Evolutionary conservation across 2,888 invertebrate species (phyloP), one percentile per base, ranked within the genome.

Genomic region (Fragum whitleyi): DNA sequence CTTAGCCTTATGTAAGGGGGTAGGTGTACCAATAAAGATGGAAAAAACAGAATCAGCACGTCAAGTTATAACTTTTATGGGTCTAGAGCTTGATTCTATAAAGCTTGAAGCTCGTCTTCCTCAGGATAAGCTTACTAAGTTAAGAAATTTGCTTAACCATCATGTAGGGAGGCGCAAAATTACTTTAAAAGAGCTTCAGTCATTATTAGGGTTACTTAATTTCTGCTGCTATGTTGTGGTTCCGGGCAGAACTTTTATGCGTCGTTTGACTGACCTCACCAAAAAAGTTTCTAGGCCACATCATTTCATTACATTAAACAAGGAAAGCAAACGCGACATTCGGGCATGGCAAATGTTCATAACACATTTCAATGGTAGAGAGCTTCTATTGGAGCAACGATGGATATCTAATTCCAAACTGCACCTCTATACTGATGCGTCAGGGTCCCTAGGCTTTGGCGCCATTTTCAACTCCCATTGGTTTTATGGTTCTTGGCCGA

Each of bases 11-110:
- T 77, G 77, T 29, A 0, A 26, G 0, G 0, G 23, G 0, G 32
- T 80, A 42, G 76, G 69, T 1, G 68, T 75, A 26, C 85, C 75
- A 1, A 82, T 75, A 14, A 82, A 77, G 72, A 0, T 11, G 2
- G 76, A 72, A 62, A 80, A 82, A 71, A 80, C 61, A 7, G 61
- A 61, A 61, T 6, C 11, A 7, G 61, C 61, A 5, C 5, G 9
- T 6, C 14, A 11, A 1, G 14, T 47, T 42, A 68, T 80, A 0
- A 78, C 71, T 9, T 80, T 80, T 68, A 67, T 78, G 76, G 78
- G 82, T 42, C 21, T 80, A 6, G 82, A 85, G 70, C 42, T 82
- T 14, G 82, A 79, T 51, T 77, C 79, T n/a, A 51, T 42, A 0
- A 14, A 3, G 0, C 82, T 82, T 79, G 77, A 67, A n/a, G 79